Conservation (phyloP, 2,113 vertebrate species). For the Girardinichthys multiradiatus region DNA sequence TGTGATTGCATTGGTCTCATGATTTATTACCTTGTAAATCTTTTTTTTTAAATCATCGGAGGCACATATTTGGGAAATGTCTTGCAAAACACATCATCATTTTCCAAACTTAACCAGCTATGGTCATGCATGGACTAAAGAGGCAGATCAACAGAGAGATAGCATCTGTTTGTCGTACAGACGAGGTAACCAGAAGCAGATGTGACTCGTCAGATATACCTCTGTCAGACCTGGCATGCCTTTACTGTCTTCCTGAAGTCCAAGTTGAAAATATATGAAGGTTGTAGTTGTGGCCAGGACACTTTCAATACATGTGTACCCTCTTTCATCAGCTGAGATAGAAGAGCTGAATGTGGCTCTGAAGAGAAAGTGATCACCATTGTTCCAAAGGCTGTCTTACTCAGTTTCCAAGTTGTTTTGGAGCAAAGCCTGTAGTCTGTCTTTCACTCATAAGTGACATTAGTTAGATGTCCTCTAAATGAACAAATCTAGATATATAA, state of each 20-base stretch:
- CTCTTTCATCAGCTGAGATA: slow-evolving; percentile 36
- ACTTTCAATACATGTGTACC: slow-evolving; percentile 33
- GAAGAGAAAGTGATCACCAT: neutral
- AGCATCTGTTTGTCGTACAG: slow-evolving; percentile 76
- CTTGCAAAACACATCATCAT: slow-evolving; percentile 46
- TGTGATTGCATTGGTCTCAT: slow-evolving; percentile 12
- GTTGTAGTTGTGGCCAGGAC: slow-evolving; percentile 35
- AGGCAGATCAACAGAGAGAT: slow-evolving; percentile 63
- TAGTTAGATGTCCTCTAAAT: no score
- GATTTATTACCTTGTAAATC: slow-evolving; percentile 16
- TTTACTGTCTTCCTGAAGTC: slow-evolving; percentile 65
- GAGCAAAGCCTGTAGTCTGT: neutral
- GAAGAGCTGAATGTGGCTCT: slow-evolving; percentile 4
- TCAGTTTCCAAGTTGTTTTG: neutral
- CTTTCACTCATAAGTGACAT: neutral
- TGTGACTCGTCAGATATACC: slow-evolving; percentile 70
- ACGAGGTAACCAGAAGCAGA: slow-evolving; percentile 70
- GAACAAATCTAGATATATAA: no score
- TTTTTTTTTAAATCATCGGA: slow-evolving; percentile 21
- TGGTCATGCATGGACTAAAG: slow-evolving; percentile 58
- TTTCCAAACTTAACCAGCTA: slow-evolving; percentile 52
- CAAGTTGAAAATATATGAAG: slow-evolving; percentile 51
- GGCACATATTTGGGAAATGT: slow-evolving; percentile 21
- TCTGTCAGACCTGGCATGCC: slow-evolving; percentile 58
- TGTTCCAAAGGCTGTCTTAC: neutral